Evolutionary conservation across 2,888 invertebrate species (phyloP), one percentile per base, ranked within the genome.

Genomic region (Leucoma salicis): DNA sequence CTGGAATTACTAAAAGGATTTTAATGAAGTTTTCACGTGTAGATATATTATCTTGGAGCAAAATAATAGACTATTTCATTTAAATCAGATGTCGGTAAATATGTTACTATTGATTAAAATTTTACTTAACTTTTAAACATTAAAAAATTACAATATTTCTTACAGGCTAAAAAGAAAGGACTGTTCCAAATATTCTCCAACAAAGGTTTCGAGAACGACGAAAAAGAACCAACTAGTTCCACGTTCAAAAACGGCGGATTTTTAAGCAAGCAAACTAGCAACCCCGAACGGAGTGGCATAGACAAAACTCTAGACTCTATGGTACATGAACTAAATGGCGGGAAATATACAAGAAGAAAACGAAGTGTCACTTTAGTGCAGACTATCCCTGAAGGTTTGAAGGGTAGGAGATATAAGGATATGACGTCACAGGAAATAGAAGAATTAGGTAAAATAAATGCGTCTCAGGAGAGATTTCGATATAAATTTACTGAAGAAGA

Each of bases 261-360:
- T 49, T 56, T 88, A 1, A 84, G 82, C 58, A 78, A 75, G 35
- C 66, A 79, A 1, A 71, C 78, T 53, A 72, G 76, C 61, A 78
- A 80, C 67, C 70, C 77, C 0, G 74, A 74, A 2, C 31, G 3
- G 14, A 80, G 81, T 57, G 77, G 79, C 3, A 63, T 86, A 0
- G 80, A 83, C 39, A 63, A 73, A 50, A 70, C 79, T 40, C 55
- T 89, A 46, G 80, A 84, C 70, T 70, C 78, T 57, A 77, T 89
- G 72, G 74, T 70, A 1, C 49, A 66, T 0, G 82, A 86, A 10
- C 68, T 86, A 2, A 74, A 77, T 46, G 73, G 71, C 39, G 47
- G 38, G 18, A 65, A 64, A 29, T 27, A 39, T 11, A 46, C 40
- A 39, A 39, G 49, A 14, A 33, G 51, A 53, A 49, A 49, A 50